phyloP scores from a whole-genome alignment of 2,113 vertebrate genomes.

The Dinomys branickii region DNA sequence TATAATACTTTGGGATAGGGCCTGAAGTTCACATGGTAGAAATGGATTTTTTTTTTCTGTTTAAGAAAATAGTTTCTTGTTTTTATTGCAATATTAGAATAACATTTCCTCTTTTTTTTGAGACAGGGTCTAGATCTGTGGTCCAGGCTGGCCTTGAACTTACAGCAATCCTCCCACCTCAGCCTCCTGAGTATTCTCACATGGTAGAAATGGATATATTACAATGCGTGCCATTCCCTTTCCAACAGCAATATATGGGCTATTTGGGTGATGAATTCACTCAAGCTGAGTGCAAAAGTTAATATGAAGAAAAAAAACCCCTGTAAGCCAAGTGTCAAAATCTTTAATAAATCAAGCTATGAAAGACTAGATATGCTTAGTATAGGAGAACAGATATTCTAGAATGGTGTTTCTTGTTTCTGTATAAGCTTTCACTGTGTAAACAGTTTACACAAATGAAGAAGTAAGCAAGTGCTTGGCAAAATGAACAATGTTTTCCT shows the following conservation, averaged over 20 bases:
- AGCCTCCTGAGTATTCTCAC: no score
- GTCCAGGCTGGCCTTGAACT: no score
- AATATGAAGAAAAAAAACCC: constrained; percentile 2
- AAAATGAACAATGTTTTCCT: constrained; percentile 47
- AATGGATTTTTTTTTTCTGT: no score
- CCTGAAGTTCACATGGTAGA: not conserved
- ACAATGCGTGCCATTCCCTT: not conserved
- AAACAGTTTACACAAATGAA: constrained; percentile 32
- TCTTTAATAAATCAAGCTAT: constrained; percentile 48
- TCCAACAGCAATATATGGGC: not conserved
- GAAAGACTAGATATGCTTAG: constrained; percentile 35
- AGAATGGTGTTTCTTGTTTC: not conserved
- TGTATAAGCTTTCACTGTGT: not conserved
- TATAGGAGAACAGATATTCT: not conserved
- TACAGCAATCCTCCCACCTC: no score
- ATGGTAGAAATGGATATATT: not conserved
- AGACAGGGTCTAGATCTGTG: no score
- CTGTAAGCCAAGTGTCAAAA: not conserved
- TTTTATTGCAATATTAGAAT: no score
- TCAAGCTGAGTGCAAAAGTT: not conserved
- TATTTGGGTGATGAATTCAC: not conserved
- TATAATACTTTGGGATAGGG: not conserved
- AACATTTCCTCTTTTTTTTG: no score
- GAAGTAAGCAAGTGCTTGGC: constrained; percentile 32
- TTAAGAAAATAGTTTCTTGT: no score